Percentiles rank a stretch among this genome's conserved stretches.
These are phyloP conservation scores for Hylia prasina DNA, from an alignment of 2,113 vertebrate genomes.

Conservation along the genomic window DNA sequence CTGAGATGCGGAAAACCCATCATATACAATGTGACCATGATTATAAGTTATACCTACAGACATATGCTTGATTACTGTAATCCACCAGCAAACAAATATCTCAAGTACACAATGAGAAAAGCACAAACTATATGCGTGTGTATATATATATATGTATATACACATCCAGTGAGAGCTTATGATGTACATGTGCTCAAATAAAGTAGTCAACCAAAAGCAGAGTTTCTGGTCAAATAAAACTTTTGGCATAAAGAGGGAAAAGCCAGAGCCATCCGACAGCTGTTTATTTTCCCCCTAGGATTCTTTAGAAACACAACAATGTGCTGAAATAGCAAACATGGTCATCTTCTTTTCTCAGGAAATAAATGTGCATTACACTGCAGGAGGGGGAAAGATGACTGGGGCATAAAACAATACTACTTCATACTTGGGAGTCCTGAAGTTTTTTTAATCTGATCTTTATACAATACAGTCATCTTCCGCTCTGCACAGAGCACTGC, in stretches of 20 bases:
- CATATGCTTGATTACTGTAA: neutral
- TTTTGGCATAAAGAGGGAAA: neutral
- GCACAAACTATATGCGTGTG: neutral
- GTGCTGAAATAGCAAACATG: neutral
- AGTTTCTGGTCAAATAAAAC: neutral
- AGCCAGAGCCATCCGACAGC: neutral
- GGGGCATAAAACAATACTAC: neutral
- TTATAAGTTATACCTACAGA: neutral
- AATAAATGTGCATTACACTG: neutral
- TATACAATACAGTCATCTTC: neutral
- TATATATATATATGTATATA: neutral
- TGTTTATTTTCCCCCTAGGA: neutral
- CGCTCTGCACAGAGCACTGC: neutral
- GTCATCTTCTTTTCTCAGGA: neutral
- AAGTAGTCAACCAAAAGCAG: neutral
- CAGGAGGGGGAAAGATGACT: neutral
- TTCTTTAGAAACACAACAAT: neutral
- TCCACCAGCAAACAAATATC: neutral
- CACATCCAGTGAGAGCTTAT: neutral
- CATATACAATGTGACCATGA: neutral
- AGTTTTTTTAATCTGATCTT: neutral
- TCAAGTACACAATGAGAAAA: neutral
- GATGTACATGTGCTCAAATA: neutral
- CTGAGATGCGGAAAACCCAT: neutral
- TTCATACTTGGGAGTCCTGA: neutral